Conservation (phyloP, 2,888 invertebrate species). For the Noctua comes region DNA sequence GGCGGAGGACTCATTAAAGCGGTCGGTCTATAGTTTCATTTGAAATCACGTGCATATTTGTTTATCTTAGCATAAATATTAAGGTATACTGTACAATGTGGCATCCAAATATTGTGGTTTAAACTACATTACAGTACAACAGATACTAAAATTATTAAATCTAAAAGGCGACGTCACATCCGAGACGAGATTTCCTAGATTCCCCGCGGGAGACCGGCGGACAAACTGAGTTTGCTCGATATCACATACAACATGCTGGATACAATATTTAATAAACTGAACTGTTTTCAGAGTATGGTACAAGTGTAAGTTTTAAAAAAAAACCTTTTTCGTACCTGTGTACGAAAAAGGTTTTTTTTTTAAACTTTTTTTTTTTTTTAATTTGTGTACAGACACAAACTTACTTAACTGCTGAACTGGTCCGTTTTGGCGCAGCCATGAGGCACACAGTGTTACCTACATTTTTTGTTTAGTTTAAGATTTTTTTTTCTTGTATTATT, state of each 20-base stretch:
- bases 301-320: background rate
- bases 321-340: background rate
- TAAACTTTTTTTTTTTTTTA: too few relatives aligned
- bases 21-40: background rate
- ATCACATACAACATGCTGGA: slow-evolving; percentile 32
- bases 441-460: too few relatives aligned
- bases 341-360: too few relatives aligned
- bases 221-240: slow-evolving; percentile 18
- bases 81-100: background rate
- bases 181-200: slow-evolving; percentile 29
- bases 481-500: too few relatives aligned
- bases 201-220: slow-evolving; percentile 45
- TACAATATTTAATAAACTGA: slow-evolving; percentile 27
- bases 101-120: background rate
- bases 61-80: background rate
- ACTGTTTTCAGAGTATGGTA: slow-evolving; percentile 3
- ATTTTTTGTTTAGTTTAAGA: too few relatives aligned
- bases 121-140: background rate
- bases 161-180: slow-evolving; percentile 29
- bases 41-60: background rate
- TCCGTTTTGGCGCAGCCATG: too few relatives aligned
- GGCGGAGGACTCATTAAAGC: too few relatives aligned
- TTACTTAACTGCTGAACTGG: too few relatives aligned
- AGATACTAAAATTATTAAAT: slow-evolving; percentile 34
- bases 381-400: too few relatives aligned